Conservation (phyloP, 2,888 invertebrate genomes). For the Carpatolechia fugitivella region DNA sequence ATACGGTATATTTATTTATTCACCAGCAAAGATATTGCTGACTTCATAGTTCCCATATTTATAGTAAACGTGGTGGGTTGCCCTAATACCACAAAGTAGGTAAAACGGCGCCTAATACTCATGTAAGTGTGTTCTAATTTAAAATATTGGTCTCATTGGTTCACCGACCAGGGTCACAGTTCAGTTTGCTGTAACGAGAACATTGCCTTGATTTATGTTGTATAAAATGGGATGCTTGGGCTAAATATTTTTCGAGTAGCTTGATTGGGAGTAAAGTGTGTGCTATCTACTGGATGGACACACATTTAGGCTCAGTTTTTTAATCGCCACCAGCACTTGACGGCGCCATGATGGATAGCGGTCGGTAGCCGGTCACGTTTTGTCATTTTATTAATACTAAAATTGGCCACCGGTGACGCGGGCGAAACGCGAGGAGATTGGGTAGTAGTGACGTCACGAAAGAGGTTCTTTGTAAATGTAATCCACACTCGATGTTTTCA, state of each 20-base stretch:
- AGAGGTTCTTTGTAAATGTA: constrained; percentile 1
- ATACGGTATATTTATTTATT: too few species aligned
- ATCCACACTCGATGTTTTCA: neutral
- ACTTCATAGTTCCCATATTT: too few species aligned
- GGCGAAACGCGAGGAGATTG: constrained; percentile 47
- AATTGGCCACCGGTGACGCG: constrained; percentile 73
- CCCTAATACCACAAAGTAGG: too few species aligned
- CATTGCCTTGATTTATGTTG: too few species aligned
- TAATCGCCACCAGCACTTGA: constrained; percentile 75
- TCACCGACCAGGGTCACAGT: too few species aligned
- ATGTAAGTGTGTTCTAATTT: too few species aligned
- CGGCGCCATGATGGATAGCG: constrained; percentile 72
- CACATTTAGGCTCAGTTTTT: constrained; percentile 65
- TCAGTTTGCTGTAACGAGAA: too few species aligned
- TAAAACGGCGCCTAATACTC: too few species aligned
- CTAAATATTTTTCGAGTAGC: neutral
- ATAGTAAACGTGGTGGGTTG: too few species aligned
- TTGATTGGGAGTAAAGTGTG: neutral
- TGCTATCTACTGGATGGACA: constrained; percentile 23
- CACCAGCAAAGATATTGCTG: too few species aligned
- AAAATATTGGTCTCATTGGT: too few species aligned
- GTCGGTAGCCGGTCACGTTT: constrained; percentile 66
- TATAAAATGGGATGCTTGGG: too few species aligned
- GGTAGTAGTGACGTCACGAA: neutral
- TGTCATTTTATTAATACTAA: constrained; percentile 79